Evolutionary conservation across 2,113 vertebrate genomes (phyloP).

Genomic region (Scomber japonicus): DNA sequence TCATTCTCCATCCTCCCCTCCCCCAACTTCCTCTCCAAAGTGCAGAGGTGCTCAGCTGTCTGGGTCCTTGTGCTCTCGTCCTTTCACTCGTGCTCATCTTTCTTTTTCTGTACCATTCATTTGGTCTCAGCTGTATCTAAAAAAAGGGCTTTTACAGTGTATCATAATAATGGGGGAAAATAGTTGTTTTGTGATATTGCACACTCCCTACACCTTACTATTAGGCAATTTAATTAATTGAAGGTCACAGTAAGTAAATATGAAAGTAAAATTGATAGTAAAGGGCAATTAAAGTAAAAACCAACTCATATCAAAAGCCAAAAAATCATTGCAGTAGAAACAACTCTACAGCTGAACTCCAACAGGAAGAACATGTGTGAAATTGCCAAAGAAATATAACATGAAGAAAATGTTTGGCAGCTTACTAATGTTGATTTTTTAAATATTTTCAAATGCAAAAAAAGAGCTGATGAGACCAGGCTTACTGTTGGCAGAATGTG

Average conservation of each 20-base stretch:
- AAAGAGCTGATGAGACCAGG: not conserved
- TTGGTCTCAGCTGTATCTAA: not conserved
- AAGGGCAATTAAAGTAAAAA: not conserved
- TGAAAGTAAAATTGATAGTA: not conserved
- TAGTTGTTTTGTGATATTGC: too few species aligned
- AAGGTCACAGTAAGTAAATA: not conserved
- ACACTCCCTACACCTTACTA: too few species aligned
- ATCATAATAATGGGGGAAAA: too few species aligned
- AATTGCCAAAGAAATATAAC: not conserved
- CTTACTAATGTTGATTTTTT: not conserved
- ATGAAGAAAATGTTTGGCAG: not conserved
- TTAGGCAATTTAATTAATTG: not conserved
- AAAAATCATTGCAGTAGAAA: too few species aligned
- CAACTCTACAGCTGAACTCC: not conserved
- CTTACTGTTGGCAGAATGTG: too few species aligned
- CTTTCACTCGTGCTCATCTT: not conserved
- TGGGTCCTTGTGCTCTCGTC: not conserved
- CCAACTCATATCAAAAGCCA: too few species aligned
- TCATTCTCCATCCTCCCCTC: not conserved
- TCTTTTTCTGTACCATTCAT: conserved; percentile 1
- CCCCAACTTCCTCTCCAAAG: conserved; percentile 33
- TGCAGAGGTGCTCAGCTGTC: conserved; percentile 43
- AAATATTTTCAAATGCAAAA: not conserved
- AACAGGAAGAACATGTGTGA: not conserved
- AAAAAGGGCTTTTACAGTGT: too few species aligned